phyloP scores from a whole-genome alignment of 2,113 vertebrate genomes.

The Arenaria interpres region DNA sequence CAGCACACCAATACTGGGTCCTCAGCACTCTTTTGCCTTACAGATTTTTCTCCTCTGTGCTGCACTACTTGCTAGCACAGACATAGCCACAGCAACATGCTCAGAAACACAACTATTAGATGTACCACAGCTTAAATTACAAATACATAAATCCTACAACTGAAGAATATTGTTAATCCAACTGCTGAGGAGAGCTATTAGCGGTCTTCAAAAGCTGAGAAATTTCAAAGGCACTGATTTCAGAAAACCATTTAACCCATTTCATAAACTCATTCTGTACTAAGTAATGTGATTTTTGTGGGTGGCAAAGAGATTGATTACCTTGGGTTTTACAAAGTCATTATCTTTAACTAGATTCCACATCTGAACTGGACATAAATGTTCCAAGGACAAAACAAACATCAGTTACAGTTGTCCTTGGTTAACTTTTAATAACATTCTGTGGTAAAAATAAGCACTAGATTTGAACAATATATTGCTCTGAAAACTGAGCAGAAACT shows the following conservation, averaged over 20 bases:
- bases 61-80: not conserved
- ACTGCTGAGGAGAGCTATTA: not conserved
- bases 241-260: not conserved
- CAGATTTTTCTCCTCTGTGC: not conserved
- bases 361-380: not conserved
- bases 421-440: not conserved
- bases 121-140: not conserved
- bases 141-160: not conserved
- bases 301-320: not conserved
- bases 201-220: not conserved
- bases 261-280: not conserved
- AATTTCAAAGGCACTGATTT: not conserved
- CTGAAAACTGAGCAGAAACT: not conserved
- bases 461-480: not conserved
- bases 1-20: not conserved
- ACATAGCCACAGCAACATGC: rapidly evolving
- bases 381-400: not conserved
- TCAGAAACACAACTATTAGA: not conserved
- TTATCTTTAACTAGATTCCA: not conserved
- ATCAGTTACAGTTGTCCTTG: not conserved
- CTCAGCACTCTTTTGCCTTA: not conserved
- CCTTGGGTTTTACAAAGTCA: not conserved
- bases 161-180: not conserved
- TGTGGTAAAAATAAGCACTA: not conserved
- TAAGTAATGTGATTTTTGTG: not conserved